Conservation (phyloP, 2,888 invertebrate genomes). For the Phasia obesa region DNA sequence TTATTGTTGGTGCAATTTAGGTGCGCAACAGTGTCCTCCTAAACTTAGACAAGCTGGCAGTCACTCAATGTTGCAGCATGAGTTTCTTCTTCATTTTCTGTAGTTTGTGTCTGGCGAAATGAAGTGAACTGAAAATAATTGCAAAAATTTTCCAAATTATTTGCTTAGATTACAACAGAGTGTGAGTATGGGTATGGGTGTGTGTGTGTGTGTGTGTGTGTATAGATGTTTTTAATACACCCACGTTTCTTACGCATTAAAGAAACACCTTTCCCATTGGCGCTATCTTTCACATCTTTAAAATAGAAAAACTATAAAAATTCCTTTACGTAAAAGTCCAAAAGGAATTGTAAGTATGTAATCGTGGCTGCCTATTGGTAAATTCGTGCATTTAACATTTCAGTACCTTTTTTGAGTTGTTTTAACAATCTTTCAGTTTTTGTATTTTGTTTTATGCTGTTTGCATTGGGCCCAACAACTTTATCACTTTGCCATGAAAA, state of each 20-base stretch:
- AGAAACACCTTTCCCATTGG: slow-evolving; percentile 69
- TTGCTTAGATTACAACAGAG: slow-evolving; percentile 58
- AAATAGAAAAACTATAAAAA: slow-evolving; percentile 69
- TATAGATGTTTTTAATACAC: slow-evolving; percentile 43
- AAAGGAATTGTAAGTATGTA: slow-evolving; percentile 52
- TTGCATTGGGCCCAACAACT: slow-evolving; percentile 58
- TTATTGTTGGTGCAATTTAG: slow-evolving; percentile 30
- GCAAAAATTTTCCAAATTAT: slow-evolving; percentile 66
- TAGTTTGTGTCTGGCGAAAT: neutral
- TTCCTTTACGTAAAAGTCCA: slow-evolving; percentile 52
- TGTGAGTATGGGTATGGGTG: slow-evolving; percentile 6
- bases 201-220: slow-evolving; percentile 11
- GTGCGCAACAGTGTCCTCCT: slow-evolving; percentile 65
- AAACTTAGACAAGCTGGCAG: slow-evolving; percentile 67
- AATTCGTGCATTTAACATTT: slow-evolving; percentile 70
- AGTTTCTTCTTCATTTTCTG: slow-evolving; percentile 25
- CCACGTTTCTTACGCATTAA: slow-evolving; percentile 71
- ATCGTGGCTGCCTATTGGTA: slow-evolving; percentile 71
- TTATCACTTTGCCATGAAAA: slow-evolving; percentile 66
- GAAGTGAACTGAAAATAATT: slow-evolving; percentile 63
- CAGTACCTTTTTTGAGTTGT: slow-evolving; percentile 44
- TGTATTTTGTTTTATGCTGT: slow-evolving; percentile 9
- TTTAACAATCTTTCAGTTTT: neutral
- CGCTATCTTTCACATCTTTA: slow-evolving; percentile 67
- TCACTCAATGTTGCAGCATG: slow-evolving; percentile 56